phyloP scores from a whole-genome alignment of 2,888 invertebrate genomes.

The Erebia epiphron region DNA sequence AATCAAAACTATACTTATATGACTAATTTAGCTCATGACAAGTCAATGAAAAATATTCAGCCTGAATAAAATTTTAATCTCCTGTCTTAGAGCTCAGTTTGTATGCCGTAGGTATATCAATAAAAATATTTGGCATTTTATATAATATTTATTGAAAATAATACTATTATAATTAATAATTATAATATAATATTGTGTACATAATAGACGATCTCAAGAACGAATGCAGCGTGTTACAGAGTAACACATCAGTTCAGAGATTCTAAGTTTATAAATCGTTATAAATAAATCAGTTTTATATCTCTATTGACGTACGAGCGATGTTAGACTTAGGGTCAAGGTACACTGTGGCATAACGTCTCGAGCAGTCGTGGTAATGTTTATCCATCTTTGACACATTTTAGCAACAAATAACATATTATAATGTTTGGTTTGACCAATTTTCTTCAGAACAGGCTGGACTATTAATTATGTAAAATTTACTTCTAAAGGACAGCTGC shows the following conservation, averaged over 20 bases:
- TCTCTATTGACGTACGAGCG: conserved; percentile 31
- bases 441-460: background rate
- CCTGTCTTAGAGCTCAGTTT: no score
- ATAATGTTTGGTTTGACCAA: background rate
- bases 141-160: no score
- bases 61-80: no score
- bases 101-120: no score
- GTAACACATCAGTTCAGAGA: conserved; percentile 23
- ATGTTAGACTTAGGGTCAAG: conserved; percentile 19
- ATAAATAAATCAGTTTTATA: conserved; percentile 36
- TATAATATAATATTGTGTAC: no score
- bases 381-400: background rate
- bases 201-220: background rate
- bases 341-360: background rate
- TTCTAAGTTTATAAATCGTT: conserved; percentile 34
- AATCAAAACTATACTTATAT: no score
- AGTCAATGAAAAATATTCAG: no score
- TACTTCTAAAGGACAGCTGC: no score
- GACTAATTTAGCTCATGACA: no score
- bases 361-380: conserved; percentile 8
- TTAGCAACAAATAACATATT: background rate
- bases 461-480: no score
- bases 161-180: no score
- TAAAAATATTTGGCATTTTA: no score
- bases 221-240: background rate